Evolutionary conservation across 1,140 invertebrate species (phyloP).

Genomic region (Cepaea nemoralis): DNA sequence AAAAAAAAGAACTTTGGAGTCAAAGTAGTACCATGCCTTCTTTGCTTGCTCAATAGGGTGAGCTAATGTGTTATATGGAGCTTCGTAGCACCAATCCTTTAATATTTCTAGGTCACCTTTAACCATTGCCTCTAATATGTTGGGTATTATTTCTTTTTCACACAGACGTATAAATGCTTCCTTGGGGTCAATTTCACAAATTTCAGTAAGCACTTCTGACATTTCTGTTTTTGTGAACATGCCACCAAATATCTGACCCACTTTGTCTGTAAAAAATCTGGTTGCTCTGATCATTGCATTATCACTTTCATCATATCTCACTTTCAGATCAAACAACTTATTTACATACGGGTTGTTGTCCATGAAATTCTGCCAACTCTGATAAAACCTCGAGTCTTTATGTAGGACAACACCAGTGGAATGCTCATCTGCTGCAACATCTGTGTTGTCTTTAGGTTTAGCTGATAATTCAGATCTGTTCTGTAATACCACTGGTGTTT

Average conservation of each 20-base stretch:
- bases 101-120: constrained; percentile 84
- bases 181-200: constrained; percentile 96
- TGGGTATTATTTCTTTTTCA: constrained; percentile 97
- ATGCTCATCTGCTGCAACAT: constrained; percentile 75
- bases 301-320: constrained; percentile 98
- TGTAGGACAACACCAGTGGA: constrained; percentile 93
- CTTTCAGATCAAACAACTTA: constrained; percentile 95
- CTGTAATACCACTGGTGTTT: constrained; percentile 67
- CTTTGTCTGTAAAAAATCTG: constrained; percentile 91
- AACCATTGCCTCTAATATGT: constrained; percentile 95
- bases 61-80: constrained; percentile 90
- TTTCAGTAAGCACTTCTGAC: constrained; percentile 97
- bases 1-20: constrained; percentile 92
- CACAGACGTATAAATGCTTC: constrained; percentile 90
- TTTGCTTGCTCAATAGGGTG: constrained; percentile 89
- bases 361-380: constrained; percentile 99
- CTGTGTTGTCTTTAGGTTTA: constrained; percentile 59
- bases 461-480: constrained; percentile 63
- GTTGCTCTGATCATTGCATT: constrained; percentile 93
- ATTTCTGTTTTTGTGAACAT: constrained; percentile 92
- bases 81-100: constrained; percentile 99
- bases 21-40: constrained; percentile 77
- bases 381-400: constrained; percentile 97
- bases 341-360: constrained; percentile 96
- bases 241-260: constrained; percentile 76